Conservation (phyloP, 92 coral and sea anemone genomes). For the Siderastrea radians region DNA sequence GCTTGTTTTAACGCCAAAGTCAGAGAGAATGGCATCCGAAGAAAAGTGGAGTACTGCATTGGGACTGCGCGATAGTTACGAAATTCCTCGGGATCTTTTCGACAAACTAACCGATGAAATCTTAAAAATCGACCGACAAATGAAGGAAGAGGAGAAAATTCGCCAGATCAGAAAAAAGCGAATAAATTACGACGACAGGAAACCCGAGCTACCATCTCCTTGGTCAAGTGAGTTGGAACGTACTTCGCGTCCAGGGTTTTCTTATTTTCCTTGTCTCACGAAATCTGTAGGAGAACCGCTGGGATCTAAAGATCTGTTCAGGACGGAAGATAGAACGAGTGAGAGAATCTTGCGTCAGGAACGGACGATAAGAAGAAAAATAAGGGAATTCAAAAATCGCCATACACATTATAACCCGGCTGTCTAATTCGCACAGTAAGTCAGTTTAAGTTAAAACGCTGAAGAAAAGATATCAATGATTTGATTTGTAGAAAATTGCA, state of each 20-base stretch:
- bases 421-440: background rate
- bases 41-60: conserved; percentile 27
- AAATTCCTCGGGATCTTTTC: conserved; percentile 31
- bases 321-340: background rate
- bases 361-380: conserved; percentile 21
- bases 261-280: conserved; percentile 20
- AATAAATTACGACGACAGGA: background rate
- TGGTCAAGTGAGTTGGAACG: background rate
- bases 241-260: conserved; percentile 10
- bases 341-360: conserved; percentile 19
- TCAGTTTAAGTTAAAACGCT: background rate
- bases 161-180: conserved; percentile 31
- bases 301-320: background rate
- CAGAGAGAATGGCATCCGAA: background rate
- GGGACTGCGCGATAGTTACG: conserved; percentile 36
- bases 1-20: background rate
- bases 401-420: conserved; percentile 14
- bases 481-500: background rate
- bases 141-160: conserved; percentile 54
- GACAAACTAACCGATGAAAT: conserved; percentile 59
- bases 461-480: background rate
- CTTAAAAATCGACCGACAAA: conserved; percentile 34
- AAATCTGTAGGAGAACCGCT: background rate
- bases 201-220: background rate
- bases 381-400: conserved; percentile 33